phyloP scores from a whole-genome alignment of 2,113 vertebrate genomes.

The Phaetusa simplex region DNA sequence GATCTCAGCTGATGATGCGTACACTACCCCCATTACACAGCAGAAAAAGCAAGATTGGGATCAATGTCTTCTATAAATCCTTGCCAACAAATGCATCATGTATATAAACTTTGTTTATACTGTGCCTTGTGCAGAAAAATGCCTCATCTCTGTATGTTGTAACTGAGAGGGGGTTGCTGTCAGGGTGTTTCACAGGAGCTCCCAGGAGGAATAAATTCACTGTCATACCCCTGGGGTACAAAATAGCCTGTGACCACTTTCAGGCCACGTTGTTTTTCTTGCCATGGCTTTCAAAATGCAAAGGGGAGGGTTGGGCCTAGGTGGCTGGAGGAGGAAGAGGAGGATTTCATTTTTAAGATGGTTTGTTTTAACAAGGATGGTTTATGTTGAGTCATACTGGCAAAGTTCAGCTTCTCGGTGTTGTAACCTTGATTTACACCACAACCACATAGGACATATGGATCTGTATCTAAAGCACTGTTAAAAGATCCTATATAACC shows the following conservation, averaged over 20 bases:
- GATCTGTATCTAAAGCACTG: neutral
- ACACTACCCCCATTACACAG: neutral
- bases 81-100: neutral
- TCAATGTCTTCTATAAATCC: neutral
- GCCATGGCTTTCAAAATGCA: neutral
- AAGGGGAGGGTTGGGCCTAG: too few relatives aligned
- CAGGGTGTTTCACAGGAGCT: neutral
- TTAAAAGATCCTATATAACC: neutral
- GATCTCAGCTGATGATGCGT: neutral
- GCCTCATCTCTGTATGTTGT: fast-evolving
- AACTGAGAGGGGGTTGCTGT: fast-evolving
- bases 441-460: fast-evolving
- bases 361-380: neutral
- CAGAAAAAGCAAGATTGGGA: neutral
- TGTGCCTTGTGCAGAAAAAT: neutral
- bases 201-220: neutral
- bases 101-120: neutral
- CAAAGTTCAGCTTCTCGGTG: neutral
- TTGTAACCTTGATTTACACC: neutral
- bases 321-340: neutral
- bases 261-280: neutral
- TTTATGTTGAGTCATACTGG: neutral
- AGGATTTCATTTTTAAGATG: neutral
- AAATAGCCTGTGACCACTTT: neutral
- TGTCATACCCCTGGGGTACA: neutral